Evolutionary conservation across 92 coral and sea anemone genomes (phyloP).

Genomic region (Epizoanthus scotinus): DNA sequence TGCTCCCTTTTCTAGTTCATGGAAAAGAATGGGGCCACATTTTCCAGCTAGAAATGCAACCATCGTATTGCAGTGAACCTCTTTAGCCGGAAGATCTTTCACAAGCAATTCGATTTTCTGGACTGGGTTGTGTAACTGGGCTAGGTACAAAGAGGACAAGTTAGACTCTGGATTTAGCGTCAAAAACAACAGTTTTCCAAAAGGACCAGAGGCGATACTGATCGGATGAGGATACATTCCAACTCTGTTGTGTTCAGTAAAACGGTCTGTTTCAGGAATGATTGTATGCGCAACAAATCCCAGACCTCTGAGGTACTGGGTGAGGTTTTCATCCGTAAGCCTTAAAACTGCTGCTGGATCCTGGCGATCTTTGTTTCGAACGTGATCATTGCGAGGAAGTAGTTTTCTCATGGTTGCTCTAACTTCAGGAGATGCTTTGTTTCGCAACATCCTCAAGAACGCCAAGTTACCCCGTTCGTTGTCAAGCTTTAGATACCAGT

Average conservation of each 20-base stretch:
- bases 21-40: not conserved
- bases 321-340: constrained; percentile 36
- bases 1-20: constrained; percentile 10
- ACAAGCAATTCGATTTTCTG: constrained; percentile 32
- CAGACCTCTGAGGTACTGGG: constrained; percentile 33
- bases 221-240: constrained; percentile 49
- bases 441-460: constrained; percentile 44
- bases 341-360: constrained; percentile 44
- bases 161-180: constrained; percentile 23
- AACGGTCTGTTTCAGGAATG: constrained; percentile 51
- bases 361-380: constrained; percentile 52
- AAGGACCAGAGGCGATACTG: constrained; percentile 38
- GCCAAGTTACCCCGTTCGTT: constrained; percentile 52
- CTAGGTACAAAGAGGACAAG: constrained; percentile 36
- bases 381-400: constrained; percentile 49
- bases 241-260: constrained; percentile 34
- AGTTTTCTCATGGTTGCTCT: constrained; percentile 27
- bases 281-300: constrained; percentile 47
- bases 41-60: constrained; percentile 14
- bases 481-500: constrained; percentile 46
- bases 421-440: not conserved
- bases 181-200: constrained; percentile 43
- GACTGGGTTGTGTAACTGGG: constrained; percentile 46
- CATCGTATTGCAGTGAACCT: not conserved
- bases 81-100: constrained; percentile 7